Percentiles rank a stretch among this genome's conserved stretches.
Conservation (phyloP, 35 echinoderm and acorn worm genomes). For the Ophioderma brevispina region DNA sequence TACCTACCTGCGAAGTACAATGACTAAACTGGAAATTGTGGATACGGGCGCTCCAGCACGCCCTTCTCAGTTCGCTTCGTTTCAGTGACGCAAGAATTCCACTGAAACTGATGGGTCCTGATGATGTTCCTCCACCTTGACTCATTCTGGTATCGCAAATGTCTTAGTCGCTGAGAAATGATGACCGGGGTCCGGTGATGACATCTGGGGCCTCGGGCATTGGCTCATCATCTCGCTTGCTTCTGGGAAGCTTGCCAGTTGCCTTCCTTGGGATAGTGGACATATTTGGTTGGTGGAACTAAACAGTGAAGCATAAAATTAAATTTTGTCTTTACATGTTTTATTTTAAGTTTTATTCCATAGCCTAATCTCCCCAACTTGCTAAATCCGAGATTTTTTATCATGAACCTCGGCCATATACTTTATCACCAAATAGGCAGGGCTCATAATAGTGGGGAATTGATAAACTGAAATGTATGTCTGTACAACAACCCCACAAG, state of each 20-base stretch:
- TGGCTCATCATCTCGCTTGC: conserved; percentile 31
- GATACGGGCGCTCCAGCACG: neutral
- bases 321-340: too few species aligned
- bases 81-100: neutral
- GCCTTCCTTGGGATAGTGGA: conserved; percentile 81
- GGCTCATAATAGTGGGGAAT: too few species aligned
- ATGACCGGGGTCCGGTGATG: too few species aligned
- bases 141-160: conserved; percentile 12
- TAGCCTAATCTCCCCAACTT: too few species aligned
- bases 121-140: neutral
- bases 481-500: too few species aligned
- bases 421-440: too few species aligned
- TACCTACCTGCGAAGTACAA: conserved; percentile 65
- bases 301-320: neutral
- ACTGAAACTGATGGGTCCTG: conserved; percentile 10
- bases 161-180: conserved; percentile 37
- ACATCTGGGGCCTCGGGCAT: neutral
- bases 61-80: neutral
- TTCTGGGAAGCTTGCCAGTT: conserved; percentile 61
- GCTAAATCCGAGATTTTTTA: too few species aligned
- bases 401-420: too few species aligned
- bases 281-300: conserved; percentile 63
- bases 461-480: too few species aligned
- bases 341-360: too few species aligned
- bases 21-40: conserved; percentile 59